phyloP scores from a whole-genome alignment of 2,888 invertebrate species.

The Scaptomyza caliginosa region DNA sequence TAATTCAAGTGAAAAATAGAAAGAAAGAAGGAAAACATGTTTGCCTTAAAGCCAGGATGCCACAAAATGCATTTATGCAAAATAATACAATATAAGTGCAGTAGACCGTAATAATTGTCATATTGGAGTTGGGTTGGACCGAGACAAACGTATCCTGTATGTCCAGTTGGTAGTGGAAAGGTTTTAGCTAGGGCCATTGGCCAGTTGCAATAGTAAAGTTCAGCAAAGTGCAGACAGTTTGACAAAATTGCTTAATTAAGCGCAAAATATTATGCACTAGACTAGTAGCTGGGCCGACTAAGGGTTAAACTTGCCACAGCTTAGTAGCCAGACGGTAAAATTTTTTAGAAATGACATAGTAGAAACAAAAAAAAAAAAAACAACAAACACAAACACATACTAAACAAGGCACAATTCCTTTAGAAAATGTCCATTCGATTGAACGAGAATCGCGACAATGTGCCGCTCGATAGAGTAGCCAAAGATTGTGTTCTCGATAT shows the following conservation, averaged over 20 bases:
- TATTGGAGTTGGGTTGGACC: conserved; percentile 50
- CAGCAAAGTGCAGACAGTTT: conserved; percentile 42
- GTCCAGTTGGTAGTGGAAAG: background rate
- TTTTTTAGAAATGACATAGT: conserved; percentile 15
- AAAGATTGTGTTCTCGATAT: conserved; percentile 1
- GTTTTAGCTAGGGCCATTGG: conserved; percentile 13
- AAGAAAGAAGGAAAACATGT: background rate
- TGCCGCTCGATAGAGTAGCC: background rate
- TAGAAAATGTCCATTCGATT: conserved; percentile 31
- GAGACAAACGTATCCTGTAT: conserved; percentile 8
- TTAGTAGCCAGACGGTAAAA: conserved; percentile 15
- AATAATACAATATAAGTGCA: conserved; percentile 73
- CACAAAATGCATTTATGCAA: conserved; percentile 69
- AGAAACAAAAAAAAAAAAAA: background rate
- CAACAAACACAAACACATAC: conserved; percentile 7
- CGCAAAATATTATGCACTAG: conserved; percentile 65
- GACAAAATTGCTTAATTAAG: conserved; percentile 77
- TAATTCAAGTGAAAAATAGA: background rate
- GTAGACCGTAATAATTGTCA: conserved; percentile 78
- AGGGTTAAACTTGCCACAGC: conserved; percentile 26
- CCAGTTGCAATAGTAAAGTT: conserved; percentile 26
- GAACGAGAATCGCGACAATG: conserved; percentile 3
- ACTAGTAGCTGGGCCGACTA: conserved; percentile 21
- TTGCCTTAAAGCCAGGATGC: conserved; percentile 1
- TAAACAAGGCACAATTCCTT: conserved; percentile 1